These are phyloP conservation scores for Tubulanus polymorphus DNA, from an alignment of 2,888 invertebrate species.

Conservation along the genomic window DNA sequence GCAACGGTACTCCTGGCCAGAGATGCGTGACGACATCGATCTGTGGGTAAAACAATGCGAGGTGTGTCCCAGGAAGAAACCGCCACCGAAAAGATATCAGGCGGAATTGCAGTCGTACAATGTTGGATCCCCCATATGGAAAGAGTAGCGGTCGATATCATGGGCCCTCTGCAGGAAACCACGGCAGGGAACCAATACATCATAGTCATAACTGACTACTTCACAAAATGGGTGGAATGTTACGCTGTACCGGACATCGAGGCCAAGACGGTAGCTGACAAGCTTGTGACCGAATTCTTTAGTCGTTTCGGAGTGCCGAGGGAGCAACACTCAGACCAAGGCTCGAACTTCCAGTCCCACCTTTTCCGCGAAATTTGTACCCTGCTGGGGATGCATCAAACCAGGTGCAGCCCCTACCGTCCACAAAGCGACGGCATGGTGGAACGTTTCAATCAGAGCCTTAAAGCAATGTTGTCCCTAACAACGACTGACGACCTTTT, in stretches of 20 bases:
- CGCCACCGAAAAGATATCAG: constrained; percentile 4
- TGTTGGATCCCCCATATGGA: constrained; percentile 17
- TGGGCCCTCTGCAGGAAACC: constrained; percentile 20
- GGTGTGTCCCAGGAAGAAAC: constrained; percentile 13
- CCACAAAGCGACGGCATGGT: constrained; percentile 18
- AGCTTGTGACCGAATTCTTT: constrained; percentile 20
- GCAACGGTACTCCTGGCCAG: constrained; percentile 15
- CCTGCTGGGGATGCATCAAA: constrained; percentile 20
- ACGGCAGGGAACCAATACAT: constrained; percentile 20
- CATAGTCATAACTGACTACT: constrained; percentile 19
- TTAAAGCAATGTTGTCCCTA: constrained; percentile 14
- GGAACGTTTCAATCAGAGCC: constrained; percentile 17
- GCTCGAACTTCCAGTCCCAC: constrained; percentile 18
- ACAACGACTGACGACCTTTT: constrained; percentile 12
- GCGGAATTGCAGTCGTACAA: constrained; percentile 15
- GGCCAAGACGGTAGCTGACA: constrained; percentile 15
- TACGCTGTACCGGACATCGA: constrained; percentile 19
- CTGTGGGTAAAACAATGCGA: constrained; percentile 15
- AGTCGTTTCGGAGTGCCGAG: constrained; percentile 14
- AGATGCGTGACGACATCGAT: constrained; percentile 11
- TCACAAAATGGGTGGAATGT: constrained; percentile 20
- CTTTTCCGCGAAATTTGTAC: constrained; percentile 18
- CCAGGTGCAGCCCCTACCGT: constrained; percentile 14
- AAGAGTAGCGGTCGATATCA: constrained; percentile 15
- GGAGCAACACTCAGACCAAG: constrained; percentile 19